phyloP scores from a whole-genome alignment of 2,113 vertebrate species.

The Dendropsophus ebraccatus region DNA sequence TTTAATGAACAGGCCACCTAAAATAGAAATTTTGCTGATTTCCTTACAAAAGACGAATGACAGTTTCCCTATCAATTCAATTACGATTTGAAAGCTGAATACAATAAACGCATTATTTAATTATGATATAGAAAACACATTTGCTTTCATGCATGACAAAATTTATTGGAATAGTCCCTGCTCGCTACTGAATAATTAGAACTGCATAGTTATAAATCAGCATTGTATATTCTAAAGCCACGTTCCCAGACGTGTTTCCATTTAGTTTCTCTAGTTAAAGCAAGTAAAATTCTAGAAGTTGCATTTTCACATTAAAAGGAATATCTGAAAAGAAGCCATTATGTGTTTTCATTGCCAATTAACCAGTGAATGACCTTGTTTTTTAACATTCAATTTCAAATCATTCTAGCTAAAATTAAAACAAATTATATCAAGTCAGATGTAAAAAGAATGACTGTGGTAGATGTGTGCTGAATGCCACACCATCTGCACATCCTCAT shows the following conservation, averaged over 20 bases:
- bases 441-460: constrained; percentile 40
- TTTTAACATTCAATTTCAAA: constrained; percentile 36
- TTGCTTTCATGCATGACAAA: not conserved
- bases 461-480: constrained; percentile 42
- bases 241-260: not conserved
- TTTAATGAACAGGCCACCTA: not conserved
- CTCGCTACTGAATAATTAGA: not conserved
- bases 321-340: not conserved
- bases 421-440: constrained; percentile 50
- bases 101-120: not conserved
- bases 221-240: constrained; percentile 7
- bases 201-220: not conserved
- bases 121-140: not conserved
- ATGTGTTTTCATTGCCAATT: constrained; percentile 17
- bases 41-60: not conserved
- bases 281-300: not conserved
- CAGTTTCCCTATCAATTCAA: not conserved
- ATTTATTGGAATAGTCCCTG: constrained; percentile 10
- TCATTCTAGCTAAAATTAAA: constrained; percentile 39
- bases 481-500: constrained; percentile 52
- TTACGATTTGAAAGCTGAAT: not conserved
- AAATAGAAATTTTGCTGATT: not conserved
- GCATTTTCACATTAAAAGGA: not conserved
- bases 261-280: constrained; percentile 1
- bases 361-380: constrained; percentile 49